Evolutionary conservation across 2,888 invertebrate species (phyloP).

Genomic region (Cancer borealis): DNA sequence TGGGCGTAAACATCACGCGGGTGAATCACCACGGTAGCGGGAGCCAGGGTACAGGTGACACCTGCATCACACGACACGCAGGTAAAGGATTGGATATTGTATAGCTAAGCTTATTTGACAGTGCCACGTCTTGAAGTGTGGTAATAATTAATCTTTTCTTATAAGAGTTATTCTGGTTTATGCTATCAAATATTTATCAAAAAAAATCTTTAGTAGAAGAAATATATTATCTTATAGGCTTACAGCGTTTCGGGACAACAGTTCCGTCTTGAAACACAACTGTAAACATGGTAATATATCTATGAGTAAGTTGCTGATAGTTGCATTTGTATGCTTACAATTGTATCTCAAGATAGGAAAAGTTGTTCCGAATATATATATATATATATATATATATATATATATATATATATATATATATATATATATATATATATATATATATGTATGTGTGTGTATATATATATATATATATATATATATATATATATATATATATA

Average conservation of each 20-base stretch:
- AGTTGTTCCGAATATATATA: not conserved
- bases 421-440: conserved; percentile 54
- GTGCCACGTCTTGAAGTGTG: not conserved
- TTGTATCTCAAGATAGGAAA: too few relatives aligned
- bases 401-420: conserved; percentile 30
- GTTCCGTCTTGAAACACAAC: too few relatives aligned
- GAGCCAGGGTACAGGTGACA: not conserved
- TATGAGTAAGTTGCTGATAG: too few relatives aligned
- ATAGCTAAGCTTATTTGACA: not conserved
- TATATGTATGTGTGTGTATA: conserved; percentile 36
- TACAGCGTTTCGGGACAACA: too few relatives aligned
- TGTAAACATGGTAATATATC: too few relatives aligned
- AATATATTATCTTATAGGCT: too few relatives aligned
- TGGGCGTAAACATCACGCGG: not conserved
- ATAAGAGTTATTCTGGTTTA: not conserved
- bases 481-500: not conserved
- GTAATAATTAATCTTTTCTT: not conserved
- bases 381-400: conserved; percentile 27
- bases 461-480: conserved; percentile 9
- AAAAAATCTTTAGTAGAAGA: not conserved
- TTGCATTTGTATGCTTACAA: too few relatives aligned
- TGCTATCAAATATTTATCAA: not conserved
- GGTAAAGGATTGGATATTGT: not conserved
- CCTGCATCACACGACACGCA: not conserved
- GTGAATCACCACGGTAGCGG: not conserved